Base-by-base conservation (phyloP, 2,113 vertebrate species). In the Tenrec ecaudatus region DNA sequence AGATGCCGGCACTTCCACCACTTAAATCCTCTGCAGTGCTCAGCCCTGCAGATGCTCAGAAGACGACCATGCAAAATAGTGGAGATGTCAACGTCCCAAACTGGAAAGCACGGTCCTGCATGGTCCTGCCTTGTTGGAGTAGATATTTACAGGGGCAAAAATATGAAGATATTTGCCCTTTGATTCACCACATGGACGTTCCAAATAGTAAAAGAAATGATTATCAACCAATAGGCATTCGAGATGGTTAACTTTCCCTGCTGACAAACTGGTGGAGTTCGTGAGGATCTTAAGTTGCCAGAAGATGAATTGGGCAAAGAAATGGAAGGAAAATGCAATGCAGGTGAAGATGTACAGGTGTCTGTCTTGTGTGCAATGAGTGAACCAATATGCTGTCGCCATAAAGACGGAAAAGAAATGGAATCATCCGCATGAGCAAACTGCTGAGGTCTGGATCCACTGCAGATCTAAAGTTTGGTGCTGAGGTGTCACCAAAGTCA, bases 151-250 rank as follows among this genome's bases (percentile, higher is more conserved):
- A 99, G 98, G 93, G 99, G 99, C 95, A 99, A 99, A 98, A 99
- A 96, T 99, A 99, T 80, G 99, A 99, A 98, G 99, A 99, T 98
- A 99, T 99, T 98, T 99, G 99, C 84, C 99, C 99, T 90, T 99
- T 99, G 71, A 99, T 99, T 98, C 99, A 99, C 97, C 99, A 99
- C 98, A 99, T 99, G 99, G 99, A 99, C 97, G 99, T 99, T 93
- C 99, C 99, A 90, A 98, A 99, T 98, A 99, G 99, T 97, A 99
- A 99, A 97, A 99, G 99, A 98, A 98, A 98, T 97, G 99, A 99
- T 95, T 99, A 99, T 97, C 99, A 99, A 98, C 97, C 99, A 97
- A 98, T 99, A 88, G 99, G 99, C 97, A 99, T 99, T 98, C 98
- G 97, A n/a, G 99, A 99, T 57, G 98, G 98, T 62, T 99, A 98